Percentiles rank a stretch among this genome's conserved stretches.
Conservation (phyloP, 1,140 invertebrate species). For the Drosophila takahashii region DNA sequence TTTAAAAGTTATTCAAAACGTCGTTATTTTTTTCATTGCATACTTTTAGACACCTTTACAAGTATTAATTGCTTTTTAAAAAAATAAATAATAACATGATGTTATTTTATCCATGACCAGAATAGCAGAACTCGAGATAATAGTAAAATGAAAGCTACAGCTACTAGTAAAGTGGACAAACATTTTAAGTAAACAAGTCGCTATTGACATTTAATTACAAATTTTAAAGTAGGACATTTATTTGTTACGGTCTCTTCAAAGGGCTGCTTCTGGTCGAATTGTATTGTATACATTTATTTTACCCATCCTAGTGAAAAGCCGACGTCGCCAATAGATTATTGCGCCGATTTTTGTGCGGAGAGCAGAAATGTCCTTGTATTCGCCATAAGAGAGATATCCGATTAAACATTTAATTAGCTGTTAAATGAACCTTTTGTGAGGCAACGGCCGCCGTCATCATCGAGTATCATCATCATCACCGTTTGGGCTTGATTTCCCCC, state of each 20-base stretch:
- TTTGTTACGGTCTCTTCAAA: neutral
- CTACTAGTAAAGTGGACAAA: neutral
- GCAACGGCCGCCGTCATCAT: conserved; percentile 10
- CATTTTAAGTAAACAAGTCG: neutral
- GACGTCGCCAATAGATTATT: conserved; percentile 10
- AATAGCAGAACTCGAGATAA: too few relatives aligned
- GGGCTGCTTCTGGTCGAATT: neutral
- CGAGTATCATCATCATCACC: conserved; percentile 2
- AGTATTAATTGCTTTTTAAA: too few relatives aligned
- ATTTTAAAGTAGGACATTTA: neutral
- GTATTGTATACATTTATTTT: neutral
- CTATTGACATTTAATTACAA: neutral
- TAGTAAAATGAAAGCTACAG: too few relatives aligned
- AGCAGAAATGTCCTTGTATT: conserved; percentile 22
- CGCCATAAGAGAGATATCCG: conserved; percentile 44
- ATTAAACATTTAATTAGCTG: conserved; percentile 75
- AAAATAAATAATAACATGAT: too few relatives aligned
- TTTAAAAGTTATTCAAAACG: too few relatives aligned
- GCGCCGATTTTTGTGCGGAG: conserved; percentile 13
- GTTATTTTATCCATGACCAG: too few relatives aligned
- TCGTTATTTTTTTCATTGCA: too few relatives aligned
- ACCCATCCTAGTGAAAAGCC: conserved; percentile 1
- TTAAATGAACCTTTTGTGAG: conserved; percentile 63
- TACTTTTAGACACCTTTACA: too few relatives aligned
- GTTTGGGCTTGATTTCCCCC: conserved; percentile 2